Base-by-base conservation (phyloP, 2,888 invertebrate genomes). In the Apantesis nais region DNA sequence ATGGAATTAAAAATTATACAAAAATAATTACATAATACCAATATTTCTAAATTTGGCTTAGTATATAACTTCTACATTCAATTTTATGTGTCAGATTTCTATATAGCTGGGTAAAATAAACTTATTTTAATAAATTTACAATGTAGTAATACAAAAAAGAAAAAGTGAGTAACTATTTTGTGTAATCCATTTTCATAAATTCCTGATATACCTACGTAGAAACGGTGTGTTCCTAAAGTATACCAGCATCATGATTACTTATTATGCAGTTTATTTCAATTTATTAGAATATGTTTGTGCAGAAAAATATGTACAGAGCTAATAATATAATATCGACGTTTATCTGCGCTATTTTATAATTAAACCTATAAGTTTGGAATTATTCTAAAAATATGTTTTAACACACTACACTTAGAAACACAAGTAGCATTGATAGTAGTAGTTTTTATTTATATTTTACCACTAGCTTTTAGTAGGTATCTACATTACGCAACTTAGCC, bases 381-480 rank as follows among this genome's bases (percentile, higher is more conserved):
- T 79, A 80, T 81, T 76, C 77, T 76, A 72, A 71, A 70, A 74
- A 80, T 67, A 67, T 19, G 71, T 62, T 67, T 62, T 52, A 62
- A 48, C 70, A 74, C 3, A 76, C 44, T 71, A 75, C 71, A 76
- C 44, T 71, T 74, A 72, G 19, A 71, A 68, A 70, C 63, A 61
- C 44, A 66, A 74, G 66, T 75, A 78, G 72, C 79, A 75, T 80
- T 75, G 61, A 70, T 52, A 55, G 8, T 52, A 29, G 14, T 62
- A 62, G 41, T n/a, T 62, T 62, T 62, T 37, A 12, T 39, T 63
- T 41, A 19, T 9, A 63, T 12, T 63, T 62, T 39, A 25, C 22
- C 25, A 25, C 39, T 19, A 41, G 29, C 19, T 64, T 64, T 2
- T 29, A 44, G n/a, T 64, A 22, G 22, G n/a, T 25, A 39, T 5